These are phyloP conservation scores for Chelon labrosus DNA, from an alignment of 2,797 vertebrate species.

Conservation along the genomic window DNA sequence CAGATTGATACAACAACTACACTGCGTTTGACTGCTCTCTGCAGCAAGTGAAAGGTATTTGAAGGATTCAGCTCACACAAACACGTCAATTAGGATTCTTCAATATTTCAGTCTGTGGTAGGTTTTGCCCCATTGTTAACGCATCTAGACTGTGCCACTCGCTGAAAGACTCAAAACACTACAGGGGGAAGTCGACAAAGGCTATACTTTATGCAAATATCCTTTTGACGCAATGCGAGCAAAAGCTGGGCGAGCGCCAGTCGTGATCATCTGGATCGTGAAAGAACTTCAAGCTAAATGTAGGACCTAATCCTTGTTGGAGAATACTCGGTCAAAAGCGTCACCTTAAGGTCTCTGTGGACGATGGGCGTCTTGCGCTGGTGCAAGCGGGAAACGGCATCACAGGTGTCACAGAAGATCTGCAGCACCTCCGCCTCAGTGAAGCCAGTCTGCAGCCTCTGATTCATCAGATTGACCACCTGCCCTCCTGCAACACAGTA, in stretches of 20 bases:
- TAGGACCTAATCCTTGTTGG: background rate
- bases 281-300: background rate
- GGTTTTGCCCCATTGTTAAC: background rate
- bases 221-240: background rate
- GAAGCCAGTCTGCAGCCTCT: conserved; percentile 96
- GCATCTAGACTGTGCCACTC: background rate
- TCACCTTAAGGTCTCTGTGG: conserved; percentile 97
- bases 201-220: background rate
- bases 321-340: background rate
- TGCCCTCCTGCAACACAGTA: conserved; percentile 89
- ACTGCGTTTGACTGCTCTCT: conserved; percentile 8
- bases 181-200: background rate
- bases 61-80: conserved; percentile 18
- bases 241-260: background rate
- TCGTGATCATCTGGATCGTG: background rate
- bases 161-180: background rate
- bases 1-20: conserved; percentile 11
- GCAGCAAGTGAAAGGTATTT: conserved; percentile 11
- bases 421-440: conserved; percentile 95
- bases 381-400: conserved; percentile 94
- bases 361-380: conserved; percentile 95
- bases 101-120: conserved; percentile 15
- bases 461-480: conserved; percentile 99
- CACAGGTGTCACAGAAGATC: conserved; percentile 98
- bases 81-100: conserved; percentile 28